These are phyloP conservation scores for Rhamphomyia laevipes DNA, from an alignment of 2,888 invertebrate species.

Conservation along the genomic window DNA sequence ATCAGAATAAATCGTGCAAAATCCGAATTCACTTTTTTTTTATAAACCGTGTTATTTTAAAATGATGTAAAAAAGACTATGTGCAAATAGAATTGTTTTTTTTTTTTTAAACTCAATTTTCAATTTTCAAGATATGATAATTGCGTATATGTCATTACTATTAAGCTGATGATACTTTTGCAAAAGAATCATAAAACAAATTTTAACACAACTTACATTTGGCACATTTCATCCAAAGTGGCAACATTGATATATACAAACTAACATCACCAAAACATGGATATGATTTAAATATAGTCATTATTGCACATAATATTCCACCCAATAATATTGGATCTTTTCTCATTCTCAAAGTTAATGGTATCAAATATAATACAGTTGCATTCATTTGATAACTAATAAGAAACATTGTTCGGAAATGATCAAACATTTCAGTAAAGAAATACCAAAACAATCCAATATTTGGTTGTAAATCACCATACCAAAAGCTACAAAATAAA, in stretches of 20 bases:
- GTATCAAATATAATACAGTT: slow-evolving; percentile 79
- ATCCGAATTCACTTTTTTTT: too few relatives aligned
- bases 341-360: slow-evolving; percentile 67
- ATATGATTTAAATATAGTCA: slow-evolving; percentile 91
- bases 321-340: slow-evolving; percentile 70
- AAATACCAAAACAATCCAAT: slow-evolving; percentile 99
- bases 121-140: too few relatives aligned
- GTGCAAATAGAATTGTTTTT: too few relatives aligned
- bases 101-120: too few relatives aligned
- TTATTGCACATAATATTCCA: slow-evolving; percentile 66
- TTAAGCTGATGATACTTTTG: too few relatives aligned
- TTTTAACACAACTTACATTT: slow-evolving; percentile 49
- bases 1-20: too few relatives aligned
- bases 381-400: slow-evolving; percentile 96
- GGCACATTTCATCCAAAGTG: slow-evolving; percentile 83
- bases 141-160: too few relatives aligned
- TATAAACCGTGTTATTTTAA: too few relatives aligned
- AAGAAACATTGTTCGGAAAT: slow-evolving; percentile 89
- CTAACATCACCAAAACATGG: slow-evolving; percentile 93
- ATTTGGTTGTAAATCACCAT: slow-evolving; percentile 91
- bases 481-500: slow-evolving; percentile 59
- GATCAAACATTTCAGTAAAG: slow-evolving; percentile 99
- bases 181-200: too few relatives aligned
- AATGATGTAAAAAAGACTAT: too few relatives aligned
- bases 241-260: slow-evolving; percentile 79